Percentiles rank a stretch among this genome's conserved stretches.
Conservation (phyloP, 37 sponge, comb jelly and placozoan genomes). For the Diacarnus erythraeanus region DNA sequence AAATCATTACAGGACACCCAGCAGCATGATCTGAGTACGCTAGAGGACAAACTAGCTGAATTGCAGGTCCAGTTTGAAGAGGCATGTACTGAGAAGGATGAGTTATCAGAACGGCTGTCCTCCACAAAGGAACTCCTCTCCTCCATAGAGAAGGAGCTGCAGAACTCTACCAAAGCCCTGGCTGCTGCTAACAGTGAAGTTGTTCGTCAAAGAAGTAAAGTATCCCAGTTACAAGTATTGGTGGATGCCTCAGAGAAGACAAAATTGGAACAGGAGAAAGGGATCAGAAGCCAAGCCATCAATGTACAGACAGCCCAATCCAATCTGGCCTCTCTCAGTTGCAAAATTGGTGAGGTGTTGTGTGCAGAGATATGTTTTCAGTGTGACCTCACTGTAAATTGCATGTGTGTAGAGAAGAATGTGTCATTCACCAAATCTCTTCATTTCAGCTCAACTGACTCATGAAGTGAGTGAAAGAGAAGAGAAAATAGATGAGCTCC, state of each 20-base stretch:
- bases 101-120: constrained; percentile 29
- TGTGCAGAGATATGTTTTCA: not conserved
- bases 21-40: constrained; percentile 33
- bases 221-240: constrained; percentile 49
- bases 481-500: constrained; percentile 54
- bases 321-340: not conserved
- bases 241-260: constrained; percentile 34
- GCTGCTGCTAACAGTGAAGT: constrained; percentile 40
- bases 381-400: too few relatives aligned
- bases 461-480: constrained; percentile 32
- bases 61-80: constrained; percentile 65
- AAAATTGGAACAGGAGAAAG: constrained; percentile 36
- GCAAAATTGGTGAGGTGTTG: constrained; percentile 40
- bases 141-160: constrained; percentile 68
- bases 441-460: constrained; percentile 44
- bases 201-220: constrained; percentile 6
- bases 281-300: constrained; percentile 32
- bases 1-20: constrained; percentile 36
- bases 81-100: constrained; percentile 50
- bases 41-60: constrained; percentile 62
- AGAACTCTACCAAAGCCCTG: constrained; percentile 46
- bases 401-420: too few relatives aligned
- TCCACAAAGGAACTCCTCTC: constrained; percentile 57
- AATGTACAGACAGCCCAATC: constrained; percentile 40
- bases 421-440: not conserved